Base-by-base conservation (phyloP, 2,113 vertebrate genomes). In the Xenopus borealis region DNA sequence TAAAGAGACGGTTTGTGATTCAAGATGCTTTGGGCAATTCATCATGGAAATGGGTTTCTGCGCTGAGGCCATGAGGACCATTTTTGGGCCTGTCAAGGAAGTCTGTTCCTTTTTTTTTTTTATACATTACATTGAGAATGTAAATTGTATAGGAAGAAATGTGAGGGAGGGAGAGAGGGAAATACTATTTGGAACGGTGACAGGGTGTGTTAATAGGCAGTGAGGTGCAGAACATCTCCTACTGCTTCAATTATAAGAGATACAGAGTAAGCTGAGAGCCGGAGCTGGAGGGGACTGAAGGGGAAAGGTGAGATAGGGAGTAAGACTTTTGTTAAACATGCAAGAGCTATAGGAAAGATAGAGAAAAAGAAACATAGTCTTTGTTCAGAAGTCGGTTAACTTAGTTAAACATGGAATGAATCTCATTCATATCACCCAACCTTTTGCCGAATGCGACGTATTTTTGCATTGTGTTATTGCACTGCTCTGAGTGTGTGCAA, bases 41-140 rank as follows among this genome's bases (percentile, higher is more conserved):
- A 98, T 98, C 96, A 97, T 95, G 94, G 94, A 97, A 97, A 98
- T 94, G 96, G 95, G 95, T 98, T 98, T 98, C 95, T 96, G 95
- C 96, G 95, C 94, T 95, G 94, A 96, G 95, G 96, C 96, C 94
- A 94, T 94, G 95, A 95, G 95, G 96, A 97, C 96, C 93, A 76
- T 95, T 93, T 95, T 98, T 96, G 95, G 95, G 95, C 95, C 95
- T 94, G 96, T 98, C 96, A 96, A 98, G 53, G 53, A 55, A 55
- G 57, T 61, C 61, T 50, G 47, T 69, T 68, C 14, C 61, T 40
- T 40, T 61, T 62, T 75, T 95, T 94, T 95, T 98, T 98, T 97
- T 98, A 98, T 97, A 97, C 96, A 94, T 96, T 96, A 94, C 94
- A 96, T 95, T 95, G 94, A 95, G 95, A 95, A 97, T 98, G 94